A percentile compares a stretch with the other conserved stretches of the same genome.
phyloP scores from a whole-genome alignment of 2,113 vertebrate species.

The Dasyurus viverrinus region DNA sequence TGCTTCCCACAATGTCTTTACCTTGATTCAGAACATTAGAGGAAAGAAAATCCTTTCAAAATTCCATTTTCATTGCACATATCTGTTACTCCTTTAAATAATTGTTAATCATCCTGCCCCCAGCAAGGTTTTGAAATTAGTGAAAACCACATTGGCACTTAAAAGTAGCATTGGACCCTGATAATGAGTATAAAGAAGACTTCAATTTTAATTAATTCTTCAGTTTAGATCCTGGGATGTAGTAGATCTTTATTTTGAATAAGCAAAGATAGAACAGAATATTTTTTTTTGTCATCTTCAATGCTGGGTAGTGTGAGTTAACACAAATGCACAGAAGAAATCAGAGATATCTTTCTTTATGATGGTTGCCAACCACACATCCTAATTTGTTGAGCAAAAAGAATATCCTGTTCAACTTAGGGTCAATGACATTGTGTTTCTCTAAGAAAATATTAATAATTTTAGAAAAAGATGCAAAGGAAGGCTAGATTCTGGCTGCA shows the following conservation, averaged over 20 bases:
- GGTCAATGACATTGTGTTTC: neutral
- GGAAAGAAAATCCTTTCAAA: neutral
- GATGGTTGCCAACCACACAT: neutral
- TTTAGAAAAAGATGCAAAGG: neutral
- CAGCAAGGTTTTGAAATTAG: neutral
- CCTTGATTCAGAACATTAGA: neutral
- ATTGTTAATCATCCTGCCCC: neutral
- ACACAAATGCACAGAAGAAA: neutral
- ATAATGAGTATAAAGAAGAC: neutral
- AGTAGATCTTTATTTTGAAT: neutral
- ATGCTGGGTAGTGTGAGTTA: neutral
- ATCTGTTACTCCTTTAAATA: neutral
- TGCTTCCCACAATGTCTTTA: neutral
- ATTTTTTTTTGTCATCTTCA: neutral
- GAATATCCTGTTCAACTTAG: neutral
- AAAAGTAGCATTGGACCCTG: neutral
- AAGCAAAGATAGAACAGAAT: neutral
- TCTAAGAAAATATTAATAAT: neutral
- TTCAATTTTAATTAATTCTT: neutral
- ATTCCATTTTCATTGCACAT: neutral
- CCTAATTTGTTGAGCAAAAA: neutral
- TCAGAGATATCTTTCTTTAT: neutral
- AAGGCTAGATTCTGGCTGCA: neutral
- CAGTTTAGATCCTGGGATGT: neutral
- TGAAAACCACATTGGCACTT: neutral